Evolutionary conservation across 2,797 vertebrate genomes (phyloP).

Genomic region (Salarias fasciatus): DNA sequence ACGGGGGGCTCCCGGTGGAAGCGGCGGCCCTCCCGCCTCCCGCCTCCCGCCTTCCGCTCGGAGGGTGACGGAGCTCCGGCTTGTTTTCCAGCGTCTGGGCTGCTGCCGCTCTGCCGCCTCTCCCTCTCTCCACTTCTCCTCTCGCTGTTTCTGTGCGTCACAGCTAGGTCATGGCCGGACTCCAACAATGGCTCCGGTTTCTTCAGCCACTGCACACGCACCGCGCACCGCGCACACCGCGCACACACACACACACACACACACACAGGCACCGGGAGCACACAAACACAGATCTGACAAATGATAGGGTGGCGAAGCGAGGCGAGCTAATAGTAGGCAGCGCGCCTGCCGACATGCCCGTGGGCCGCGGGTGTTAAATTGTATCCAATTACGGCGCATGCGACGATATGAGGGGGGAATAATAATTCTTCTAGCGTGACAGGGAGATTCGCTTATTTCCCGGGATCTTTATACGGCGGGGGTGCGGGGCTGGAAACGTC

Average conservation of each 20-base stretch:
- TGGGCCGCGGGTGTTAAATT: constrained; percentile 83
- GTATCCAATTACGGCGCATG: constrained; percentile 82
- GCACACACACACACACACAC: constrained; percentile 19
- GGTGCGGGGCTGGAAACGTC: constrained; percentile 39
- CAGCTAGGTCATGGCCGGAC: constrained; percentile 79
- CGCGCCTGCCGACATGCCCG: constrained; percentile 77
- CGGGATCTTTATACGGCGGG: constrained; percentile 61
- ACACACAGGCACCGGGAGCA: constrained; percentile 36
- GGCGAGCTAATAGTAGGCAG: constrained; percentile 77
- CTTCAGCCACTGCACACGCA: constrained; percentile 44
- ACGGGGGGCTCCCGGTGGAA: constrained; percentile 31
- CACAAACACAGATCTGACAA: constrained; percentile 77
- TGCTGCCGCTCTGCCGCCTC: constrained; percentile 38
- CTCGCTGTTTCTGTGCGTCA: constrained; percentile 72
- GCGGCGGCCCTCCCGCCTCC: constrained; percentile 31
- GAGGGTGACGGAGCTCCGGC: constrained; percentile 61
- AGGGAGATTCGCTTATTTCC: constrained; percentile 75
- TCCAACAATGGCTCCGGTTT: constrained; percentile 80
- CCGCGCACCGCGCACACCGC: constrained; percentile 9
- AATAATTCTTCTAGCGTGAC: constrained; percentile 79
- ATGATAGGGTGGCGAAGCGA: constrained; percentile 74
- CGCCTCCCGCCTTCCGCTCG: constrained; percentile 32
- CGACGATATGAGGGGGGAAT: constrained; percentile 68
- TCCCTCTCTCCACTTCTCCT: constrained; percentile 9
- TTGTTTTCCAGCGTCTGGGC: constrained; percentile 68